Percentiles rank a stretch among this genome's conserved stretches.
Conservation (phyloP, 1,140 invertebrate genomes). For the Atta cephalotes region DNA sequence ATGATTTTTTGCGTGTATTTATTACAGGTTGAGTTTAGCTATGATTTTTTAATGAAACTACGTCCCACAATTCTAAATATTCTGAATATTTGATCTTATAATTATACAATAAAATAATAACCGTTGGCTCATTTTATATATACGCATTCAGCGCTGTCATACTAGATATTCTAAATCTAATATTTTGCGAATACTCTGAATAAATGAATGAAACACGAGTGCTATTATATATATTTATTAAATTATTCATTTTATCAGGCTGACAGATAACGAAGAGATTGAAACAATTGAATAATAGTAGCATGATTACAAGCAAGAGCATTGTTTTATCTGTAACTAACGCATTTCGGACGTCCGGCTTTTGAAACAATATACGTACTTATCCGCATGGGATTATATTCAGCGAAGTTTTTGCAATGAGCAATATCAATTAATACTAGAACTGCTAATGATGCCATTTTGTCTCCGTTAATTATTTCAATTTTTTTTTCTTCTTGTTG, state of each 20-base stretch:
- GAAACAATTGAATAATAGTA: conserved; percentile 58
- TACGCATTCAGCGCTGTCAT: not conserved
- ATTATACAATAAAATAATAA: not conserved
- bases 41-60: not conserved
- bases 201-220: conserved; percentile 31
- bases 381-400: not conserved
- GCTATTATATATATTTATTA: conserved; percentile 23
- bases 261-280: conserved; percentile 53
- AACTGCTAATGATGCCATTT: too few relatives aligned
- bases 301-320: conserved; percentile 26
- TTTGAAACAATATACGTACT: conserved; percentile 48
- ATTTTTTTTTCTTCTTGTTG: too few relatives aligned
- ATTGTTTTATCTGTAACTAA: conserved; percentile 58
- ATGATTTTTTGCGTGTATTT: not conserved
- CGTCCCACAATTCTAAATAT: not conserved
- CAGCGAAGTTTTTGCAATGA: not conserved
- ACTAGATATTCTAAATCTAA: not conserved
- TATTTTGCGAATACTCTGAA: not conserved
- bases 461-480: too few relatives aligned
- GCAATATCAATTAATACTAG: not conserved
- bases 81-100: not conserved
- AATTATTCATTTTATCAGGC: conserved; percentile 48
- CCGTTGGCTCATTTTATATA: not conserved
- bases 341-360: conserved; percentile 55
- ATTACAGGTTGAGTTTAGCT: not conserved